Base-by-base conservation (phyloP, 1,140 invertebrate genomes). In the Micrasema longulum region DNA sequence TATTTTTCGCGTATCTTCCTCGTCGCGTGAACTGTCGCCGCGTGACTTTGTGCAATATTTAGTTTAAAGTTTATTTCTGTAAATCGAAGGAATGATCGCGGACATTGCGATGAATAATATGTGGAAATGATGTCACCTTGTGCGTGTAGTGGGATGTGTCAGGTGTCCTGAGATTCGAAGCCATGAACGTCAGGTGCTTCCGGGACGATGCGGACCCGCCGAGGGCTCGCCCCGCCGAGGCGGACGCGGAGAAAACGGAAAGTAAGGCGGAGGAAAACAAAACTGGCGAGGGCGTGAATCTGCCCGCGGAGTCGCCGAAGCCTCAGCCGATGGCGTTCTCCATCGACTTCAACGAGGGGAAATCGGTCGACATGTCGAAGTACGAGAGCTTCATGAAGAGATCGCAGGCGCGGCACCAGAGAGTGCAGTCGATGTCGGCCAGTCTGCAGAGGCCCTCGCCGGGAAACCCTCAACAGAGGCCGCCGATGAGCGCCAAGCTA, bases 311-410 rank as follows among this genome's bases (percentile, higher is more conserved):
- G 2, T 80, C 81, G 26, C 83, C 83, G 0, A 84, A 82, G 75
- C 77, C 76, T 1, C 81, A 82, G 75, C 82, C 83, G 5, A 85
- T 83, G 77, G 89, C 90, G 14, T 92, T 91, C 77, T 91, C 90
- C 36, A 89, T 92, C 65, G 90, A 92, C 75, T 91, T 91, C 75
- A 89, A 88, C 1, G 86, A 84, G 31, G 82, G 87, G n/a, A 90
- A 90, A 74, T 79, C 78, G 62, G 78, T 90, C 35, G 90, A 91
- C 77, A 86, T 83, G 72, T 83, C 82, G 43, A 86, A 83, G 78
- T 88, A 87, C 69, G 90, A 91, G 78, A 88, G 87, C 76, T 78
- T 92, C 76, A 88, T 91, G 73, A 90, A 91, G 75, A 90, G 90
- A 76, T 91, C 89, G 36, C 89, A 91, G 77, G 89, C 87, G 23